Evolutionary conservation across 2,888 invertebrate species (phyloP).

Genomic region (Yponomeuta cagnagella): DNA sequence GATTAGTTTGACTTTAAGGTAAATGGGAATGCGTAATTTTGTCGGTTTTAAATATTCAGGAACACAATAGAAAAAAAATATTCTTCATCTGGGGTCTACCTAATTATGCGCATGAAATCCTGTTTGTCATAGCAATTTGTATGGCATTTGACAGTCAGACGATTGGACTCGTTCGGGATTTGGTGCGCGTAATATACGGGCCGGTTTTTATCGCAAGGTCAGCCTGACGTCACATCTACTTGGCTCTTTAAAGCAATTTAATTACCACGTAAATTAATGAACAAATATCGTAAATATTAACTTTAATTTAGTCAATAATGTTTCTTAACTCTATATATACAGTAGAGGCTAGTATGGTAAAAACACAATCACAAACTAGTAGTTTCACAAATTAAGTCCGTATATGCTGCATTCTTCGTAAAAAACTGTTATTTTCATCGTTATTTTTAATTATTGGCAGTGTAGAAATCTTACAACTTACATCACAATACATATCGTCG

Average conservation of each 20-base stretch:
- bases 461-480: background rate
- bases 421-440: background rate
- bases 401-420: background rate
- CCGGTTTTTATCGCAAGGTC: no score
- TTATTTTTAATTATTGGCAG: conserved; percentile 1
- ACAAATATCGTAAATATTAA: background rate
- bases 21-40: no score
- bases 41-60: no score
- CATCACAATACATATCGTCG: background rate
- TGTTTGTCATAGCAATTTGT: no score
- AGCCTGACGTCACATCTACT: background rate
- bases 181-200: no score
- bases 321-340: conserved; percentile 9
- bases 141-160: no score
- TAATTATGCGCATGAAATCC: no score
- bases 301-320: conserved; percentile 3
- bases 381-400: no score
- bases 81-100: no score
- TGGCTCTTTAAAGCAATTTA: background rate
- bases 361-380: background rate
- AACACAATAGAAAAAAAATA: no score
- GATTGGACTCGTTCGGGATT: no score
- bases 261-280: background rate
- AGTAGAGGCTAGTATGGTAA: conserved; percentile 1
- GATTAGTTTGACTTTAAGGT: no score